phyloP scores from a whole-genome alignment of 2,888 invertebrate genomes.

The Philhelius pedissequus region DNA sequence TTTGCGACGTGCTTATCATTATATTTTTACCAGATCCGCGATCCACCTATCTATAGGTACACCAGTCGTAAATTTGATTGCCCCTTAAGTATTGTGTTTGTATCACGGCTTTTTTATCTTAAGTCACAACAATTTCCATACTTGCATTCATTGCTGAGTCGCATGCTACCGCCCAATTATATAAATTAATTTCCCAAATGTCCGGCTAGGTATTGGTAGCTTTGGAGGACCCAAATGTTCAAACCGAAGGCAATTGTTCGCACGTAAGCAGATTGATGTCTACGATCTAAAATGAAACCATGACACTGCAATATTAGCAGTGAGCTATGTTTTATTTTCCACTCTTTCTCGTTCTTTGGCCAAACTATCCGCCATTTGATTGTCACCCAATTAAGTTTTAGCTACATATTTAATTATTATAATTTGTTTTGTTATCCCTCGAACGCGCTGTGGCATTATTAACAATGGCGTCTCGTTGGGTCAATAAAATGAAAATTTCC shows the following conservation, averaged over 20 bases:
- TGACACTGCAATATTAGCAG: conserved; percentile 18
- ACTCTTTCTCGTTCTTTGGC: background rate
- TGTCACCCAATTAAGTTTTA: conserved; percentile 74
- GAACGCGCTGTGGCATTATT: background rate
- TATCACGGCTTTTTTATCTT: conserved; percentile 74
- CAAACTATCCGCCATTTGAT: conserved; percentile 47
- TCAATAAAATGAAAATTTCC: conserved; percentile 48
- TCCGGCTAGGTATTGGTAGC: conserved; percentile 39
- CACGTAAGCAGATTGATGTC: conserved; percentile 37
- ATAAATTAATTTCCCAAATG: conserved; percentile 70
- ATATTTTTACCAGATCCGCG: background rate
- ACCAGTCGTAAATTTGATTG: conserved; percentile 62
- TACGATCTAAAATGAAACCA: background rate
- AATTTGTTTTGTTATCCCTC: conserved; percentile 70
- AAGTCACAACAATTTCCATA: conserved; percentile 78
- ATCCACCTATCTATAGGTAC: background rate
- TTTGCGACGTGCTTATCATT: background rate
- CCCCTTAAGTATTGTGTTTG: conserved; percentile 61
- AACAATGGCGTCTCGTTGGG: conserved; percentile 45
- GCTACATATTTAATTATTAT: conserved; percentile 77
- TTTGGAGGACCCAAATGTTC: conserved; percentile 24
- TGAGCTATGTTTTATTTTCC: conserved; percentile 1
- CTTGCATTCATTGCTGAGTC: conserved; percentile 74
- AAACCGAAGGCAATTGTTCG: conserved; percentile 53
- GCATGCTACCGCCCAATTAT: conserved; percentile 75